Evolutionary conservation across 2,113 vertebrate genomes (phyloP).

Genomic region (Eolophus roseicapilla): DNA sequence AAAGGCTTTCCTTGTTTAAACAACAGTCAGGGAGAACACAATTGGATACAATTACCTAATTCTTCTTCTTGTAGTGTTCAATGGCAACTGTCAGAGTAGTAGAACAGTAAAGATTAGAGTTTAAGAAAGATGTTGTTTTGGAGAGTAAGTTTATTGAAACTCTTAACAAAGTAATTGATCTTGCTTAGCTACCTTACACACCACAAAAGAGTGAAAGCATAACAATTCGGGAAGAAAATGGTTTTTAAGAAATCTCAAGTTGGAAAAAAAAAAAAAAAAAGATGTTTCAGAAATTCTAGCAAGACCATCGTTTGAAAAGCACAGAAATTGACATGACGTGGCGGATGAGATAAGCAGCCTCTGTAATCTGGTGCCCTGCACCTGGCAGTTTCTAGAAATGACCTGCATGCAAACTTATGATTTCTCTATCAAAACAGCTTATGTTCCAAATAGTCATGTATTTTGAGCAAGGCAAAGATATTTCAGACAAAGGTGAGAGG

Average conservation of each 20-base stretch:
- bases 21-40: constrained; percentile 22
- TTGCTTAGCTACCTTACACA: not conserved
- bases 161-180: not conserved
- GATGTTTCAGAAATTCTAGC: not conserved
- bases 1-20: constrained; percentile 61
- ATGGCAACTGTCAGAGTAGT: not conserved
- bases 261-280: not conserved
- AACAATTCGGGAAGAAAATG: not conserved
- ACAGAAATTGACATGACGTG: not conserved
- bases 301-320: not conserved
- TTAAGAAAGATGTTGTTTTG: not conserved
- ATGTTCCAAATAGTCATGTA: not conserved
- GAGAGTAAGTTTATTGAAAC: not conserved
- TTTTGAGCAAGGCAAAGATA: not conserved
- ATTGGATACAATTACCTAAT: constrained; percentile 56
- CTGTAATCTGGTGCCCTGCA: not conserved
- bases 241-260: not conserved
- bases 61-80: constrained; percentile 33
- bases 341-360: not conserved
- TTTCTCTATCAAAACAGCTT: not conserved
- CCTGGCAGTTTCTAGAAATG: not conserved
- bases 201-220: not conserved
- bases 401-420: not conserved
- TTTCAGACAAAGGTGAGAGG: not conserved
- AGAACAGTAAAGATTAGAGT: constrained; percentile 10